Evolutionary conservation across 2,113 vertebrate genomes (phyloP), one percentile per base, ranked within the genome.

Genomic region (Rhynchomys soricoides): DNA sequence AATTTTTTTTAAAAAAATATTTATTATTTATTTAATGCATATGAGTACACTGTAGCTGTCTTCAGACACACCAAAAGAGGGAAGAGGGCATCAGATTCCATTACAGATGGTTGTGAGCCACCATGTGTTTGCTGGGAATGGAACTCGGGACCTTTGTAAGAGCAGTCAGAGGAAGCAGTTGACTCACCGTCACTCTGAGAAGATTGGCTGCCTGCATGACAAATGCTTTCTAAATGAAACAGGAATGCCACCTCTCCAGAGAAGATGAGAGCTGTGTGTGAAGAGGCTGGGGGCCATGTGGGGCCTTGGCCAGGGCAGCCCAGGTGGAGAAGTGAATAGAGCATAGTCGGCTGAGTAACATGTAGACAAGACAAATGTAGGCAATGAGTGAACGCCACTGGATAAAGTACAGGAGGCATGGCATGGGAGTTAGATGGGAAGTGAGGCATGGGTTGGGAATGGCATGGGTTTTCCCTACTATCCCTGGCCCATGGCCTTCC

Each of bases 321-420:
- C 52, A 12, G 0, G 1, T 10, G 52, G 11, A 13, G 13, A 13
- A 1, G 2, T 9, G 5, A 45, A 13, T 2, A 1, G 29, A 17
- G 4, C 0, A 0, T 3, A n/a, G 73, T 29, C 5, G 40, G 45
- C 34, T 22, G 5, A 8, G 37, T 21, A 34, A n/a, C 5, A 19
- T 43, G 24, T 26, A 22, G 57, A 48, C 1, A 31, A 6, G 55
- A 31, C 13, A 4, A 2, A n/a, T 29, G 21, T 31, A 37, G 64
- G 7, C 1, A 26, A 3, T 9, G 45, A 62, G 81, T 9, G 16
- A 10, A 31, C 10, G 17, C n/a, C 31, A 16, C 57, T n/a, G 71
- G 68, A 19, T 17, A 9, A n/a, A 43, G 21, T 7, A 45, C 0
- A 8, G 45, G 24, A 26, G 55, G 45, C n/a, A n/a, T n/a, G n/a